Conservation (phyloP, 30 jellyfish, hydroid and myxozoan genomes). For the Morbakka virulenta region DNA sequence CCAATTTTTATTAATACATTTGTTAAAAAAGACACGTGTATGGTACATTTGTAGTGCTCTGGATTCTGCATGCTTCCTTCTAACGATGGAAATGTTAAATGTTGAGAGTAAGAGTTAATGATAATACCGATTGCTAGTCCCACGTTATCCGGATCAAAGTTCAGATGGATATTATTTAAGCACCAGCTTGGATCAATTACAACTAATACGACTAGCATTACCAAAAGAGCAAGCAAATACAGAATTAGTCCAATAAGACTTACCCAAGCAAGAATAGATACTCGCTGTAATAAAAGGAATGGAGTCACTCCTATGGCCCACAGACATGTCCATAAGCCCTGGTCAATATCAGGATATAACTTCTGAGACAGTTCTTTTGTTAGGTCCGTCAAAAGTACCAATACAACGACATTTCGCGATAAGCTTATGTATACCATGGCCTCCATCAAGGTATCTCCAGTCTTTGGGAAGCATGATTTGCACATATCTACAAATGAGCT, state of each 20-base stretch:
- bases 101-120: conserved; percentile 69
- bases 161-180: conserved; percentile 16
- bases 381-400: conserved; percentile 56
- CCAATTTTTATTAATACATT: conserved; percentile 25
- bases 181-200: conserved; percentile 33
- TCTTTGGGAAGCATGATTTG: conserved; percentile 10
- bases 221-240: conserved; percentile 28
- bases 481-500: conserved; percentile 52
- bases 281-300: conserved; percentile 51
- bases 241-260: conserved; percentile 63
- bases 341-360: background rate
- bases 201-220: conserved; percentile 33
- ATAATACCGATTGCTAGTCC: conserved; percentile 76
- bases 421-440: conserved; percentile 40
- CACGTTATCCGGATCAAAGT: conserved; percentile 12
- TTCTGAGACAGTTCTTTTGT: conserved; percentile 19
- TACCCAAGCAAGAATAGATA: conserved; percentile 73
- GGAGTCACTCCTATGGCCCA: conserved; percentile 75
- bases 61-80: conserved; percentile 86
- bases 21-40: conserved; percentile 25
- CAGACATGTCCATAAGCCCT: conserved; percentile 5
- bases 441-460: conserved; percentile 45
- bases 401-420: conserved; percentile 42
- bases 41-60: conserved; percentile 1
- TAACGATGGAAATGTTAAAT: conserved; percentile 63